Base-by-base conservation (phyloP, 2,888 invertebrate genomes). In the Lasioglossum calceatum region DNA sequence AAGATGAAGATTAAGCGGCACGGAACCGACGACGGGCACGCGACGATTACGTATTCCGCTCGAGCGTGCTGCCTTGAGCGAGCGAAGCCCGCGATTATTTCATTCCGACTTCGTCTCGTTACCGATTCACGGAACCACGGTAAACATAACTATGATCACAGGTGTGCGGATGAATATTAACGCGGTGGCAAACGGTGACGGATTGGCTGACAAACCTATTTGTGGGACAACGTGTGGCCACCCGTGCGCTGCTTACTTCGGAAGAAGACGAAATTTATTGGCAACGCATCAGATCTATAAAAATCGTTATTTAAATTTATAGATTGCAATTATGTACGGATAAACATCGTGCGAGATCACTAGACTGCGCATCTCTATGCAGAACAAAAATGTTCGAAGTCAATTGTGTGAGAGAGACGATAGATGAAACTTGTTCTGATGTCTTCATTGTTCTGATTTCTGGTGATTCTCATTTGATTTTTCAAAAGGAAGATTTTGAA, bases 1-100 rank as follows among this genome's bases (percentile, higher is more conserved):
- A n/a, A 82, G 82, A 73, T 78, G 82, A 75, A 75, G 75, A 78
- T 82, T 67, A 72, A 79, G 61, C 10, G 70, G n/a, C 32, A 19
- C 27, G 77, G 77, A 61, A 77, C 14, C 47, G 23, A 70, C 47
- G 23, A 70, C 39, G n/a, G 36, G 39, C 47, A 39, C 39, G 73
- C 58, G 70, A 77, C 39, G 84, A 81, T 77, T 70, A 67, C 67
- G 67, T 67, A 67, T 67, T 36, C 67, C 36, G 36, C 36, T 67
- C 36, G 19, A 67, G 36, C 67, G 16, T 19, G 7, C 2, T 36
- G 67, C 67, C 67, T 67, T 19, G 67, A 67, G 1, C 36, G 67
- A 67, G 8, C 19, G 36, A 19, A 36, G 19, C 19, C 36, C 67
- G 67, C 36, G 67, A 67, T 64, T 64, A 67, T 67, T 67, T 67